Evolutionary conservation across 2,113 vertebrate species (phyloP), one percentile per base, ranked within the genome.

Genomic region (Campylorhamphus procurvoides): DNA sequence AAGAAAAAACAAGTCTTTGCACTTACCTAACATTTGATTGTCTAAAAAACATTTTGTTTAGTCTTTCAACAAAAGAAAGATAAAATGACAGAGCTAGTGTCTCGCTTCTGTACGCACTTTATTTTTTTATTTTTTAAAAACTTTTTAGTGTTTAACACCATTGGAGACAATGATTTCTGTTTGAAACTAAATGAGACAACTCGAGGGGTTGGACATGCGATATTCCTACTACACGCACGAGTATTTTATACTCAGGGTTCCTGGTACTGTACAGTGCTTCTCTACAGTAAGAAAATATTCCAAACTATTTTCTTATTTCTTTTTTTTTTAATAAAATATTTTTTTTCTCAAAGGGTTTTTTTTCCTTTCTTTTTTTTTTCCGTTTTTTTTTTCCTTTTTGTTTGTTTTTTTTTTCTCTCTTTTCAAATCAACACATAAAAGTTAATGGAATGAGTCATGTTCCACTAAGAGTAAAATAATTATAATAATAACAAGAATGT

Each of bases 261-360:
- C 97, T 94, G 96, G 96, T 92, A 80, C 97, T 98, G 97, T 98
- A 98, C 98, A 98, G 98, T 98, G 98, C 97, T 98, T 98, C 97
- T 98, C 97, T 97, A 98, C 98, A 97, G 98, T 98, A 98, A 98
- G 98, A 98, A 98, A 98, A 98, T 98, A 98, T 98, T 98, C 98
- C 98, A 98, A 98, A 98, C 98, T 98, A 98, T 98, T 98, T 98
- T 98, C 96, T 98, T 98, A 97, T 97, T 98, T 98, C 91, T 84
- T 97, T 95, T 98, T 90, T 96, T 98, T 98, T 98, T 98, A 98
- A 98, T 98, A 98, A 98, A 98, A 98, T 98, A 97, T 93, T 97
- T 96, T 93, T 97, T 97, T 98, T 96, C 89, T 90, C 63, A 89
- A 98, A 94, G 92, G 94, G 95, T 97, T 97, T 96, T 97, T 63